These are phyloP conservation scores for Indicator maculatus DNA, from an alignment of 2,113 vertebrate genomes.

Conservation along the genomic window DNA sequence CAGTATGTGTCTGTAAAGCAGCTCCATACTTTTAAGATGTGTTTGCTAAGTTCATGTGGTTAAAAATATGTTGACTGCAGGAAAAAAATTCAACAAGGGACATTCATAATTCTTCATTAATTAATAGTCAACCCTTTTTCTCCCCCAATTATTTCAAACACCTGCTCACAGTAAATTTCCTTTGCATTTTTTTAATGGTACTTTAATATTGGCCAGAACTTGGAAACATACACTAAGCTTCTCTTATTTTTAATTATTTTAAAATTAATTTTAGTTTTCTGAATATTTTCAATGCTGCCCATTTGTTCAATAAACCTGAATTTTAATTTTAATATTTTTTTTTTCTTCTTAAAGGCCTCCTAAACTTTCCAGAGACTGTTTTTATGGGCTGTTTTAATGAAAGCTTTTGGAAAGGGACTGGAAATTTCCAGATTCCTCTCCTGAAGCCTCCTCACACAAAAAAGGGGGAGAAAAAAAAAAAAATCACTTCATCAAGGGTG, in stretches of 20 bases:
- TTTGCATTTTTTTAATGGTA: conserved; percentile 66
- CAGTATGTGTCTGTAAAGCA: conserved; percentile 35
- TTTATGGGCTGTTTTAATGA: conserved; percentile 72
- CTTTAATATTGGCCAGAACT: conserved; percentile 70
- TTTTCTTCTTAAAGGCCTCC: conserved; percentile 52
- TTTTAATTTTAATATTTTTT: conserved; percentile 61
- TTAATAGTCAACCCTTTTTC: conserved; percentile 65
- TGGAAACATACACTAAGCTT: conserved; percentile 61
- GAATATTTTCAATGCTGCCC: conserved; percentile 69
- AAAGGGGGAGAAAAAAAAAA: accelerated
- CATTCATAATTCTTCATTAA: conserved; percentile 72
- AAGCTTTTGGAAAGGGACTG: conserved; percentile 41
- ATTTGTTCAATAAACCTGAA: conserved; percentile 76
- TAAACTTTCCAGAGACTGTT: conserved; percentile 68
- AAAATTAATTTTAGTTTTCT: conserved; percentile 80
- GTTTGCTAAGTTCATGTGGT: conserved; percentile 28
- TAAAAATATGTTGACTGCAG: conserved; percentile 60
- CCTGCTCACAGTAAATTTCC: conserved; percentile 80
- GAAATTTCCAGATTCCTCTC: conserved; percentile 37
- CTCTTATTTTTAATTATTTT: conserved; percentile 81
- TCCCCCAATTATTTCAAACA: conserved; percentile 74
- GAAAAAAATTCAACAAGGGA: conserved; percentile 55
- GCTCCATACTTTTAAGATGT: conserved; percentile 25
- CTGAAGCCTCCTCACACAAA: conserved; percentile 28
- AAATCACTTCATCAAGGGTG: background rate